These are phyloP conservation scores for Agonopterix heracliana DNA, from an alignment of 2,888 invertebrate species.

Conservation along the genomic window DNA sequence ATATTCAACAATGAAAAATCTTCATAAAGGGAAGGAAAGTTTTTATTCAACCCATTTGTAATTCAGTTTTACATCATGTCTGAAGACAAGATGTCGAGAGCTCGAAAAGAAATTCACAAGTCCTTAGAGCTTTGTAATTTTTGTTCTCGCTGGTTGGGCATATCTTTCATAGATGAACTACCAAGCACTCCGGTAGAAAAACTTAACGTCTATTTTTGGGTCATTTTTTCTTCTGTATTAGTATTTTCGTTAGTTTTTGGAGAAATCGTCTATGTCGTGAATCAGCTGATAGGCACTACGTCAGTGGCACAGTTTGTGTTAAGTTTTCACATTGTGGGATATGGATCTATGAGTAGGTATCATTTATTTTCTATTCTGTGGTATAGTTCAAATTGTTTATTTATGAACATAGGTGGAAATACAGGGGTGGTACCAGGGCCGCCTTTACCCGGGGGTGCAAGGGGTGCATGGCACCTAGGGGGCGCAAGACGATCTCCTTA, in stretches of 20 bases:
- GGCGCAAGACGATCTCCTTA: too few species aligned
- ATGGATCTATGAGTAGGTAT: conserved; percentile 52
- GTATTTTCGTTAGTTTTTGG: conserved; percentile 36
- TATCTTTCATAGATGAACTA: conserved; percentile 40
- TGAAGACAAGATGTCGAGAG: conserved; percentile 13
- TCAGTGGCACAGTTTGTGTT: conserved; percentile 46
- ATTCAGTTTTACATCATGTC: not conserved
- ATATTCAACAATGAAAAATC: too few species aligned
- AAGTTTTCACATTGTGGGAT: conserved; percentile 51
- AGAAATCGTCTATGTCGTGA: conserved; percentile 37
- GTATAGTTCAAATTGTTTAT: too few species aligned
- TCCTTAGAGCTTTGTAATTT: conserved; percentile 41
- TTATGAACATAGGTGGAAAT: too few species aligned
- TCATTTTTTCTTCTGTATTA: conserved; percentile 28
- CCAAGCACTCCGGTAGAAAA: conserved; percentile 23
- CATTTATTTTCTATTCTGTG: not conserved
- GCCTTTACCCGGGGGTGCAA: too few species aligned
- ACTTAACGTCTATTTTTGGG: conserved; percentile 20
- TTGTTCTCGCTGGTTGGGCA: conserved; percentile 37
- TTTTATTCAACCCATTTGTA: too few species aligned
- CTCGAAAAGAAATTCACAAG: conserved; percentile 36
- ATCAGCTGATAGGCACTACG: conserved; percentile 29
- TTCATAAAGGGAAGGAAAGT: too few species aligned
- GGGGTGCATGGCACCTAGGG: too few species aligned
- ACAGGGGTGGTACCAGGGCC: too few species aligned